A percentile compares a stretch with the other conserved stretches of the same genome.
These are phyloP conservation scores for Nymphicus hollandicus DNA, from an alignment of 2,113 vertebrate species.

Conservation along the genomic window DNA sequence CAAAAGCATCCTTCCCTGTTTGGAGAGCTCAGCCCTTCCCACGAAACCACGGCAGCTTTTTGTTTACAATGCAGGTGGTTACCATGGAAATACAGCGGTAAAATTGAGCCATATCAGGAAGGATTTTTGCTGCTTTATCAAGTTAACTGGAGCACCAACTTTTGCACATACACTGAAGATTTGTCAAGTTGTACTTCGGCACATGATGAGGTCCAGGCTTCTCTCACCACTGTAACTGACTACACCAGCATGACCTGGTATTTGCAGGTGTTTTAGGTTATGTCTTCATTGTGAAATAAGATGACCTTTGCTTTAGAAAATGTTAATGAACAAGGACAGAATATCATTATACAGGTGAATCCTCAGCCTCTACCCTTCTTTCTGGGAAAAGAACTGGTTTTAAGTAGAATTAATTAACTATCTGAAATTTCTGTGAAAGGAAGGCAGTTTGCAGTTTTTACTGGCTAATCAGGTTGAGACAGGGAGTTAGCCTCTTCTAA, in stretches of 20 bases:
- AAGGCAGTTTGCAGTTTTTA: background rate
- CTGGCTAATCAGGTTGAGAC: background rate
- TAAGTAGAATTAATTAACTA: background rate
- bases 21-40: background rate
- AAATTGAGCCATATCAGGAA: background rate
- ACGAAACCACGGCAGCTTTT: background rate
- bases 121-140: background rate
- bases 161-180: background rate
- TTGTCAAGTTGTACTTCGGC: background rate
- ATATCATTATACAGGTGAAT: background rate
- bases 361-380: background rate
- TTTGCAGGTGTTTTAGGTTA: background rate
- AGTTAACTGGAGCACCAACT: background rate
- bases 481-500: background rate
- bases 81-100: background rate
- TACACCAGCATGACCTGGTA: background rate
- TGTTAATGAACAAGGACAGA: background rate
- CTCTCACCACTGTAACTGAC: background rate
- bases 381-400: background rate
- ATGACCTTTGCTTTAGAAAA: background rate
- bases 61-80: background rate
- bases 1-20: background rate
- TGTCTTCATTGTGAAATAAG: background rate
- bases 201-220: background rate
- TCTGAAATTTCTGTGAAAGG: background rate